Base-by-base conservation (phyloP, 2,888 invertebrate species). In the Mystacides longicornis region DNA sequence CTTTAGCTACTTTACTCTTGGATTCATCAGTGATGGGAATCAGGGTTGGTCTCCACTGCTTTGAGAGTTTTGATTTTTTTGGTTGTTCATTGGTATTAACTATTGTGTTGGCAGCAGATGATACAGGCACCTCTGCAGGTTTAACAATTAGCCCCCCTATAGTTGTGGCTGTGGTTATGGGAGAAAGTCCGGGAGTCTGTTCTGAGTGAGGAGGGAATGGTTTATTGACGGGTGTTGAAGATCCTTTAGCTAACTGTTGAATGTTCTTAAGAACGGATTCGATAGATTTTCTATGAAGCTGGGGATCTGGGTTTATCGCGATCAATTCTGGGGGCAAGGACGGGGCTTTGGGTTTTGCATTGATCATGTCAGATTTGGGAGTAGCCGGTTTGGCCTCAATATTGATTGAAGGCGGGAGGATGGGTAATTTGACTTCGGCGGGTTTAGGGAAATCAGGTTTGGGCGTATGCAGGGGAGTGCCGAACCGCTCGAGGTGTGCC, bases 11-110 rank as follows among this genome's bases (percentile, higher is more conserved):
- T 54, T 64, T 69, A 0, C 71, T 67, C 3, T 76, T 61, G 64
- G 75, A 75, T 60, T 77, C 77, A 74, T 77, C 69, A 53, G 79
- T 80, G 23, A 86, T 82, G 2, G 86, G 85, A 73, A 87, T 83
- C 22, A 87, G 71, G 3, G 83, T 85, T 0, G 86, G 86, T 55
- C 85, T 73, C 86, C 86, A 87, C 56, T 83, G 83, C 64, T 85
- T 86, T 51, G 78, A 80, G 49, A 81, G 76, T 60, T 73, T 76
- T 11, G 68, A 64, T 59, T 77, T 77, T 64, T 75, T 77, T 1
- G 72, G 68, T 0, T 70, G 67, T 1, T 73, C 72, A 19, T 0
- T 71, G 69, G 66, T 77, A 75, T 52, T 73, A 16, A 11, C 45
- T 14, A 64, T 59, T 33, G 65, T 52, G 2, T 60, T 23, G 31